Conservation (phyloP, 2,888 invertebrate genomes). For the Beris chalybata region DNA sequence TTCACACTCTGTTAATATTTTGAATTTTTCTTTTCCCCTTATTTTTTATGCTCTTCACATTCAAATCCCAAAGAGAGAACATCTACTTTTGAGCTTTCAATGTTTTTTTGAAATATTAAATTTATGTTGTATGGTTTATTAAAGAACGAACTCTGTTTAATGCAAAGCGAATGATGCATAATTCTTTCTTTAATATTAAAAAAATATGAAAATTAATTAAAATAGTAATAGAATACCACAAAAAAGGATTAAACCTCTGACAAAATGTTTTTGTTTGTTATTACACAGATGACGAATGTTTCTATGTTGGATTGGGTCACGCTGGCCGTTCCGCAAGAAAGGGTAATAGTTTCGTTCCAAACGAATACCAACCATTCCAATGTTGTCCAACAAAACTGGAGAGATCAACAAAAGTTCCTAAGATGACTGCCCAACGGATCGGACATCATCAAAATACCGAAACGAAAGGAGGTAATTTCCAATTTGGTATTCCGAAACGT, state of each 20-base stretch:
- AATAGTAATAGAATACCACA: conserved; percentile 34
- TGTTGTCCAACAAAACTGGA: conserved; percentile 87
- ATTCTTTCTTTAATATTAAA: conserved; percentile 12
- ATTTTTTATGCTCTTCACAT: background rate
- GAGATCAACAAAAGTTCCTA: conserved; percentile 78
- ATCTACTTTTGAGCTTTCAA: conserved; percentile 15
- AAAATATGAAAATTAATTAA: conserved; percentile 17
- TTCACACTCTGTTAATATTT: conserved; percentile 1
- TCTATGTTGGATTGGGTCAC: conserved; percentile 94
- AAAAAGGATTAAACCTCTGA: conserved; percentile 61
- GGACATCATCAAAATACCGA: conserved; percentile 49
- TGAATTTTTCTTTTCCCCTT: conserved; percentile 7
- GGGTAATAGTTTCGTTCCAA: conserved; percentile 56
- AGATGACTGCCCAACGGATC: conserved; percentile 63
- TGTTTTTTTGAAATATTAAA: conserved; percentile 16
- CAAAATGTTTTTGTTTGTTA: conserved; percentile 78
- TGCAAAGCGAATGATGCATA: conserved; percentile 18
- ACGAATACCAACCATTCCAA: conserved; percentile 85
- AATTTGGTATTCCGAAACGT: conserved; percentile 42
- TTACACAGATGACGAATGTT: conserved; percentile 92
- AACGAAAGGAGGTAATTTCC: conserved; percentile 41
- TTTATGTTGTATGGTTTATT: conserved; percentile 27
- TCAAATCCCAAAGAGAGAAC: conserved; percentile 23
- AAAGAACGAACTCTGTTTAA: conserved; percentile 6
- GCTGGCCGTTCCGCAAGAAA: conserved; percentile 58